Evolutionary conservation across 2,888 invertebrate genomes (phyloP).

Genomic region (Diarsia dahlii): DNA sequence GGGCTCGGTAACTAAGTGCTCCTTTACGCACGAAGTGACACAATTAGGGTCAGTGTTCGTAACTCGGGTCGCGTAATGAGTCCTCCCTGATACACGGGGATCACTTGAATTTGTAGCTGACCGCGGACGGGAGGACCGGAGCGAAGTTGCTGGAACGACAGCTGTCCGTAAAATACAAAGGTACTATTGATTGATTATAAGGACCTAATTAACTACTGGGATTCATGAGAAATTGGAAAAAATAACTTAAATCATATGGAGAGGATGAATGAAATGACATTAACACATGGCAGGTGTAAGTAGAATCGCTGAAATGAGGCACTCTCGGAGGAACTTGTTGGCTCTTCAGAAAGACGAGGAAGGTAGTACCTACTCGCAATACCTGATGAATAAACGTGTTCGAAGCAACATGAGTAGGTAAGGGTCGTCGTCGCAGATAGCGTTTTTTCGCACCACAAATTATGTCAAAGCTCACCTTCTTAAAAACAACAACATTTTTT

Average conservation of each 20-base stretch:
- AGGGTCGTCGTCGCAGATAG: not conserved
- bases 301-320: not conserved
- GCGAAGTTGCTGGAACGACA: constrained; percentile 26
- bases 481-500: not conserved
- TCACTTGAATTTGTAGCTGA: constrained; percentile 63
- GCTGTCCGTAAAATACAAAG: constrained; percentile 27
- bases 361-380: no score
- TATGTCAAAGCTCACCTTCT: not conserved
- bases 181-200: constrained; percentile 3
- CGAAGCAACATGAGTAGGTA: not conserved
- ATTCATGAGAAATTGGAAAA: no score
- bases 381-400: not conserved
- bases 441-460: not conserved
- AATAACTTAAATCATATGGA: not conserved
- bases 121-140: constrained; percentile 44
- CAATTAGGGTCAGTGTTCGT: constrained; percentile 72
- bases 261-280: not conserved
- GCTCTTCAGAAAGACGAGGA: not conserved
- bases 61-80: constrained; percentile 68
- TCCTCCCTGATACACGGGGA: constrained; percentile 63
- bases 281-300: not conserved
- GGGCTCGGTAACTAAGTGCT: constrained; percentile 71
- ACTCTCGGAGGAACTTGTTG: not conserved
- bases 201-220: no score
- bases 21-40: constrained; percentile 76